Base-by-base conservation (phyloP, 2,888 invertebrate genomes). In the Hemicrepidius hirtus region DNA sequence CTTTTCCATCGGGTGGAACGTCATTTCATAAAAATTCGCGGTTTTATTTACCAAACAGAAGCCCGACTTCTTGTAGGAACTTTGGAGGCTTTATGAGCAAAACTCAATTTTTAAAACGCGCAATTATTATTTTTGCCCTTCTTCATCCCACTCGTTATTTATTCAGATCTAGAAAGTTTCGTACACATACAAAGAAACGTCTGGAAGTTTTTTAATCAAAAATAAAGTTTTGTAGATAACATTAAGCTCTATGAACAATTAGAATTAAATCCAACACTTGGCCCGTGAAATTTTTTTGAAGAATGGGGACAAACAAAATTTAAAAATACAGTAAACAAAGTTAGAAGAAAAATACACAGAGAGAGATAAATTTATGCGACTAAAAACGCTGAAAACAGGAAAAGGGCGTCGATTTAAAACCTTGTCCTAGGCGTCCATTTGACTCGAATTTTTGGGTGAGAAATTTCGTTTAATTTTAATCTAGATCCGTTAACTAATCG, bases 91-190 rank as follows among this genome's bases (percentile, higher is more conserved):
- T 57, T 37, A 57, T 20, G 57, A 20, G 37, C 5, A 4, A 37
- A 57, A 57, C 57, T 57, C 37, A 20, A 57, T 57, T 57, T 55
- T 57, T 57, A 57, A 57, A 13, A 57, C n/a, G 57, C 18, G 57
- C 57, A 37, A 57, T 57, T 37, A 53, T 53, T 53, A 53, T 28
- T 53, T 53, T 32, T 53, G 13, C 53, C 21, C 53, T 28, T 53
- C 53, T 28, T 16, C n/a, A n/a, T 28, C 28, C 44, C 16, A 24
- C 24, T 50, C 53, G 28, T 53, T 53, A 28, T 53, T 53, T 53
- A 53, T 53, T 24, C 53, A 28, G 53, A 53, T 53, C 32, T 53
- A 32, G 28, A 53, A 24, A 53, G 53, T 53, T 32, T 32, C 12
- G 32, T 10, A 24, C 3, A 49, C 20, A 53, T 21, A 53, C 20